Base-by-base conservation (phyloP, 1,140 invertebrate genomes). In the Aphelenchoides besseyi region DNA sequence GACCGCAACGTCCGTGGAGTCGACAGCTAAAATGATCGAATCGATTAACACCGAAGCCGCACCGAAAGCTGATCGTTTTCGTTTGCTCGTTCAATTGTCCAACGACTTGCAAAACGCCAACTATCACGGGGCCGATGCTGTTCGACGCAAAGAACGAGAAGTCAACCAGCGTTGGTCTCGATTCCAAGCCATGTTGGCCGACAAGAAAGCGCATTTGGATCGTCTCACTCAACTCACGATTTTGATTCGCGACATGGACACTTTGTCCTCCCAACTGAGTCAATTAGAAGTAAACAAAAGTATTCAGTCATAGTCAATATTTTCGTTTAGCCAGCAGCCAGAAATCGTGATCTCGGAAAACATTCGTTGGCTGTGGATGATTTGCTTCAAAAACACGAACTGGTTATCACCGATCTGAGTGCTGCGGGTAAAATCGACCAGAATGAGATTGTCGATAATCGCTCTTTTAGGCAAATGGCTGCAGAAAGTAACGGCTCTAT, bases 1-100 rank as follows among this genome's bases (percentile, higher is more conserved):
- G 94, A 93, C 87, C 86, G 71, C 95, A 69, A 89, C 90, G 0
- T 94, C 76, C 85, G 93, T 97, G 0, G 95, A 98, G 83, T 95
- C 95, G 8, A 95, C 94, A 0, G 89, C 97, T 3, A 98, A 98
- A 87, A 98, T 98, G 85, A 94, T 98, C 84, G 94, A 98, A 86
- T 95, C 95, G 26, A 95, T 99, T 62, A 93, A 92, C 77, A 95
- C 95, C 0, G 95, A 99, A 83, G 97, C 98, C 71, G 86, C 95
- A 35, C 92, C 95, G 2, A 87, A 90, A 82, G 88, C 94, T 84
- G 94, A 97, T 84, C 89, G 96, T 5, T 97, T 98, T 85, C 90
- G 93, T 77, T 91, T 95, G 85, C 87, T 98, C 9, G 92, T 91
- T 0, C 90, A 91, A 72, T 79, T 88, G 72, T 85, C 85, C 28